Conservation (phyloP, 2,113 vertebrate species). For the Trochalopteron elliotii region DNA sequence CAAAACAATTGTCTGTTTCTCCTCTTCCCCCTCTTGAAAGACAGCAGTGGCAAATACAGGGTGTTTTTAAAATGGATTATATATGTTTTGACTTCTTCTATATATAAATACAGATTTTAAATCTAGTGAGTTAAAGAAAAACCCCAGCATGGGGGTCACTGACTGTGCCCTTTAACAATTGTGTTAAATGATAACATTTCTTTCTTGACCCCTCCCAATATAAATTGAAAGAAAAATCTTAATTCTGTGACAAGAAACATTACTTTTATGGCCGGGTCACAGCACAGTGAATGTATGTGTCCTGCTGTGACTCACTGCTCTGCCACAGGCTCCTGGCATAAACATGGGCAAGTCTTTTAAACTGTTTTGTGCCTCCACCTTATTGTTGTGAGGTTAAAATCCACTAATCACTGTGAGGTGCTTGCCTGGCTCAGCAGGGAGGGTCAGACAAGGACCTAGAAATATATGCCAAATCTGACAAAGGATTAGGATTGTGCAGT, state of each 20-base stretch:
- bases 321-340: conserved; percentile 21
- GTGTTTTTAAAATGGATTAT: conserved; percentile 48
- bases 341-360: neutral
- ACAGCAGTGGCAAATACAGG: conserved; percentile 57
- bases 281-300: neutral
- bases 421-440: neutral
- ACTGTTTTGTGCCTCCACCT: neutral
- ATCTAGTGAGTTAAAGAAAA: neutral
- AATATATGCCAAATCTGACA: neutral
- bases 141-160: neutral
- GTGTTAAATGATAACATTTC: conserved; percentile 29
- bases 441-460: neutral
- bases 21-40: conserved; percentile 53
- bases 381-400: conserved; percentile 15
- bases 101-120: conserved; percentile 50
- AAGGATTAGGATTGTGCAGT: neutral
- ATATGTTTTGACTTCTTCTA: conserved; percentile 43
- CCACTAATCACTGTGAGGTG: neutral
- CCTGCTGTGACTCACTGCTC: neutral
- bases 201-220: conserved; percentile 10
- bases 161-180: neutral
- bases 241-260: conserved; percentile 27
- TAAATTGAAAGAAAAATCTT: neutral
- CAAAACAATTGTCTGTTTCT: conserved; percentile 68
- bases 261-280: neutral